phyloP scores from a whole-genome alignment of 1,140 invertebrate genomes.

The Drosophila serrata region DNA sequence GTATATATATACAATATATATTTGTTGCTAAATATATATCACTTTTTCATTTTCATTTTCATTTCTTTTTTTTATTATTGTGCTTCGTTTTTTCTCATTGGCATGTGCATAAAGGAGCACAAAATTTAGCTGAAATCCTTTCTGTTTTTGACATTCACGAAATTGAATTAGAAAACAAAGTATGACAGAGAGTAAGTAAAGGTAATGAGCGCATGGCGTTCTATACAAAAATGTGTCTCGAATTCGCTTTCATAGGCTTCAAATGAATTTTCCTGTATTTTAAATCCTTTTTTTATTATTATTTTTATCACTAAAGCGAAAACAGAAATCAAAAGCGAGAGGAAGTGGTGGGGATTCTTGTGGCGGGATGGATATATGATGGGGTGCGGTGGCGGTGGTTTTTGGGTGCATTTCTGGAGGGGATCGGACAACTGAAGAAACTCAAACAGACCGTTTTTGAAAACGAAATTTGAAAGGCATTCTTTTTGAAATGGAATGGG shows the following conservation, averaged over 20 bases:
- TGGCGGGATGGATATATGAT: conserved; percentile 27
- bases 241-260: conserved; percentile 55
- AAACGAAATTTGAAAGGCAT: conserved; percentile 59
- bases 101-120: conserved; percentile 60
- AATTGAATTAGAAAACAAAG: conserved; percentile 76
- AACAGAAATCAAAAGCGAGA: conserved; percentile 55
- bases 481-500: conserved; percentile 64
- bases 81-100: conserved; percentile 41
- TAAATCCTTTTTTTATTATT: conserved; percentile 36
- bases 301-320: conserved; percentile 45
- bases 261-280: conserved; percentile 46
- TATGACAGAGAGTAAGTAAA: conserved; percentile 73
- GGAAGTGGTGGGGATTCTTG: conserved; percentile 10
- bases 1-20: conserved; percentile 71
- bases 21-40: conserved; percentile 64
- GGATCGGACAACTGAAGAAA: conserved; percentile 68
- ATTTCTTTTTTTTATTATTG: conserved; percentile 29
- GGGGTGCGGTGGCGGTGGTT: conserved; percentile 11
- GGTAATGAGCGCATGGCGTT: conserved; percentile 60
- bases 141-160: conserved; percentile 54
- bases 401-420: conserved; percentile 23
- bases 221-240: conserved; percentile 68
- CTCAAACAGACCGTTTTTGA: conserved; percentile 55
- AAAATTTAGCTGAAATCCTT: conserved; percentile 74
- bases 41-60: conserved; percentile 27